Evolutionary conservation across 2,797 vertebrate genomes (phyloP).

Genomic region (Catamblyrhynchus diadema): DNA sequence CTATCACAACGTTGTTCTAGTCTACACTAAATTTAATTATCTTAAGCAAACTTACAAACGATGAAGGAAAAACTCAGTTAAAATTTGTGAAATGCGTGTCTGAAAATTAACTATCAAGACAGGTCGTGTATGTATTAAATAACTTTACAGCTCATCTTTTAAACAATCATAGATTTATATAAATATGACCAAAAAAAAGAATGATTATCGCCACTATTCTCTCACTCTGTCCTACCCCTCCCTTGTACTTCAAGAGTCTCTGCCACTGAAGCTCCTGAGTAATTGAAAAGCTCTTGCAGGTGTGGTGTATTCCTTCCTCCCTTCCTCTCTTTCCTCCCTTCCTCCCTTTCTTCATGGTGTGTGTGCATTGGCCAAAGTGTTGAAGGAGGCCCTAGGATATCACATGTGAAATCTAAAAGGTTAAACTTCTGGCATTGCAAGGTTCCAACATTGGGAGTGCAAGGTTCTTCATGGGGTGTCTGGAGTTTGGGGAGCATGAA

Average conservation of each 20-base stretch:
- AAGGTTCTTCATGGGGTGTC: neutral
- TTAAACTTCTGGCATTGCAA: neutral
- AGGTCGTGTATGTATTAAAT: neutral
- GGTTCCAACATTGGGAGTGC: neutral
- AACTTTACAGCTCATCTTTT: neutral
- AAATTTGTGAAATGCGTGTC: neutral
- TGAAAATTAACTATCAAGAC: neutral
- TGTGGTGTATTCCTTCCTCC: neutral
- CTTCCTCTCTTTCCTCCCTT: neutral
- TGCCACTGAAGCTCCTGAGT: neutral
- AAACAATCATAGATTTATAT: neutral
- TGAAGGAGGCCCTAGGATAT: neutral
- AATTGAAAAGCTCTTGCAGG: neutral
- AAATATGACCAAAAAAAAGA: neutral
- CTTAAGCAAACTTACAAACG: neutral
- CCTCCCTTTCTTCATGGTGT: neutral
- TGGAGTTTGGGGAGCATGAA: neutral
- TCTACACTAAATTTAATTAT: neutral
- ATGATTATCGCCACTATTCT: accelerated
- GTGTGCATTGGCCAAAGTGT: too few relatives aligned
- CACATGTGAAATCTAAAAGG: neutral
- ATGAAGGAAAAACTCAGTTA: neutral
- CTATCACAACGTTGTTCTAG: neutral
- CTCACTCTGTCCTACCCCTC: neutral
- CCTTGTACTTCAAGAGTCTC: neutral